phyloP scores from a whole-genome alignment of 1,140 invertebrate genomes.

The Tetramorium simillimum region DNA sequence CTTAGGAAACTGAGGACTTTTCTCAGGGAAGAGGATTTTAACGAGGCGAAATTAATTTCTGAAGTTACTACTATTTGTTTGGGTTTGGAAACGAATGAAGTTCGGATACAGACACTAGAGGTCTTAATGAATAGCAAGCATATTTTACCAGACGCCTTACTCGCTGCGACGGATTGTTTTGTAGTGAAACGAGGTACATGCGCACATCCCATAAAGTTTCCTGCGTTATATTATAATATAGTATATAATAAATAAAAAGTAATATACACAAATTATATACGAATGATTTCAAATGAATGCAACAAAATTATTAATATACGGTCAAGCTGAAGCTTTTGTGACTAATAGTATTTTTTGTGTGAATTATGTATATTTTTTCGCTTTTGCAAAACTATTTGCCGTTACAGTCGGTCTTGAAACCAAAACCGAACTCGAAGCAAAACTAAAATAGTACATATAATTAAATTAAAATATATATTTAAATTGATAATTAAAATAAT shows the following conservation, averaged over 20 bases:
- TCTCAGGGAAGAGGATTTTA: constrained; percentile 87
- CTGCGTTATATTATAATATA: neutral
- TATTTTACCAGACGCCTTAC: constrained; percentile 86
- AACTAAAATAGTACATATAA: too few species aligned
- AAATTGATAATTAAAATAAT: too few species aligned
- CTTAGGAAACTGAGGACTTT: constrained; percentile 91
- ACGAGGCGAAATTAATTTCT: constrained; percentile 85
- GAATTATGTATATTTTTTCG: too few species aligned
- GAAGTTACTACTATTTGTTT: constrained; percentile 86
- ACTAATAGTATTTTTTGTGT: too few species aligned
- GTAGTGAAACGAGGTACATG: constrained; percentile 74
- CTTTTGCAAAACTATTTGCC: too few species aligned
- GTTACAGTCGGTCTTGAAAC: too few species aligned
- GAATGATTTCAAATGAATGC: neutral
- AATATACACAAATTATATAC: neutral
- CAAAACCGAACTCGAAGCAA: too few species aligned
- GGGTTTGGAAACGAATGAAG: constrained; percentile 91
- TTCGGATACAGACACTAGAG: constrained; percentile 90
- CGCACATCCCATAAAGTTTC: constrained; percentile 36
- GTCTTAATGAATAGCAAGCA: constrained; percentile 89
- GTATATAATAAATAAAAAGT: neutral
- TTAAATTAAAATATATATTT: too few species aligned
- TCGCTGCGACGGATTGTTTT: constrained; percentile 86
- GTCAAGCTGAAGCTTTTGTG: too few species aligned
- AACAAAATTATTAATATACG: too few species aligned